Evolutionary conservation across 2,113 vertebrate species (phyloP).

Genomic region (Eonycteris spelaea): DNA sequence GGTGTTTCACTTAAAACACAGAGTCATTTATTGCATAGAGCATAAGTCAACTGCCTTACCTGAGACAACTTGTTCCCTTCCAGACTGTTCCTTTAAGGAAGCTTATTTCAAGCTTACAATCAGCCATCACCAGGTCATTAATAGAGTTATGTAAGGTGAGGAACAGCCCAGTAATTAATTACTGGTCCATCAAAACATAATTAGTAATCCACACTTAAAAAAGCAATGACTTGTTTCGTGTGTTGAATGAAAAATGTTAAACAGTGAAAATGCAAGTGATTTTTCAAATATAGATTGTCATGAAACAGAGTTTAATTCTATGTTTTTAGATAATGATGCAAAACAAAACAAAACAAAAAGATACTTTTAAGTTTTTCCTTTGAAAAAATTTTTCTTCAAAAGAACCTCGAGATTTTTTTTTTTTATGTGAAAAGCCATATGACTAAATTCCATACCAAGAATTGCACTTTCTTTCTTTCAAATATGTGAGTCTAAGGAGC

Average conservation of each 20-base stretch:
- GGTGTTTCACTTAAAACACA: slow-evolving; percentile 39
- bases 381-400: neutral
- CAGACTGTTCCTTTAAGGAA: neutral
- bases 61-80: neutral
- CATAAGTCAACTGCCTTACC: slow-evolving; percentile 9
- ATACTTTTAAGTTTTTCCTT: neutral
- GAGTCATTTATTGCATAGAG: neutral
- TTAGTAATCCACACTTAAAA: slow-evolving; percentile 42
- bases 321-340: neutral
- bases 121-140: neutral
- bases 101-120: neutral
- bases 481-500: neutral
- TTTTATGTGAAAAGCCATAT: neutral
- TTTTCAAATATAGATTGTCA: neutral
- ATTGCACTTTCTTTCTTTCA: neutral
- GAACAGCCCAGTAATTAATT: neutral
- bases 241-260: neutral
- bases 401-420: neutral
- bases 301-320: neutral
- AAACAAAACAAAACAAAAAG: neutral
- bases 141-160: neutral
- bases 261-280: neutral
- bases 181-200: neutral
- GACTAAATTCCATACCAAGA: neutral
- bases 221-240: neutral